These are phyloP conservation scores for Vombatus ursinus DNA, from an alignment of 2,113 vertebrate genomes.

Conservation along the genomic window DNA sequence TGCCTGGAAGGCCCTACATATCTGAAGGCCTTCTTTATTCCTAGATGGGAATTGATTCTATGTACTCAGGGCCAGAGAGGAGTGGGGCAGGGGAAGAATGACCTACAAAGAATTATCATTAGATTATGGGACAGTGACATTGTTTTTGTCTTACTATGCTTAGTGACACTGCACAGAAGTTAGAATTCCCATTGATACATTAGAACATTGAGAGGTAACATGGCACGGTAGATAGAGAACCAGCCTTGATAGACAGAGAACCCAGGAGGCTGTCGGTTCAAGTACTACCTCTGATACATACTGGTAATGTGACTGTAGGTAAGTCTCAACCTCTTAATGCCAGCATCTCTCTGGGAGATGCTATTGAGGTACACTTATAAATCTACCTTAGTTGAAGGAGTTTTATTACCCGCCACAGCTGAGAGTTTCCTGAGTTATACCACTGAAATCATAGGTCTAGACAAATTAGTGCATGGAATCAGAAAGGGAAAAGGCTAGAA, in stretches of 20 bases:
- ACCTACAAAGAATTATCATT: background rate
- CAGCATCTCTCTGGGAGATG: background rate
- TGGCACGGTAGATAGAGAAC: background rate
- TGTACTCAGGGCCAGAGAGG: background rate
- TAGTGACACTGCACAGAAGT: background rate
- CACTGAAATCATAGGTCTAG: background rate
- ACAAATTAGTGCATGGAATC: background rate
- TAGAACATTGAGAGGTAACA: background rate
- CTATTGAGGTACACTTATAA: background rate
- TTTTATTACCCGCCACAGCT: background rate
- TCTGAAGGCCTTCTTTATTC: constrained; percentile 29
- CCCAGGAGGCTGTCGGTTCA: background rate
- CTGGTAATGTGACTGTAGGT: background rate
- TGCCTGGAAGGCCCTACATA: constrained; percentile 21
- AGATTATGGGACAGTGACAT: background rate
- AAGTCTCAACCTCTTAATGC: background rate
- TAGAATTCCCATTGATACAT: background rate
- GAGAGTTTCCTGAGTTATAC: background rate
- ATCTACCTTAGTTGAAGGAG: background rate
- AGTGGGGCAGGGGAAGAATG: background rate
- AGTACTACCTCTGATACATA: background rate
- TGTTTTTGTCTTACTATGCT: background rate
- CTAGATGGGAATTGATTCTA: background rate
- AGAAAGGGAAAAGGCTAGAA: background rate
- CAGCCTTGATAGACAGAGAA: background rate